These are phyloP conservation scores for Muricea muricata DNA, from an alignment of 92 coral and sea anemone species.

Conservation along the genomic window DNA sequence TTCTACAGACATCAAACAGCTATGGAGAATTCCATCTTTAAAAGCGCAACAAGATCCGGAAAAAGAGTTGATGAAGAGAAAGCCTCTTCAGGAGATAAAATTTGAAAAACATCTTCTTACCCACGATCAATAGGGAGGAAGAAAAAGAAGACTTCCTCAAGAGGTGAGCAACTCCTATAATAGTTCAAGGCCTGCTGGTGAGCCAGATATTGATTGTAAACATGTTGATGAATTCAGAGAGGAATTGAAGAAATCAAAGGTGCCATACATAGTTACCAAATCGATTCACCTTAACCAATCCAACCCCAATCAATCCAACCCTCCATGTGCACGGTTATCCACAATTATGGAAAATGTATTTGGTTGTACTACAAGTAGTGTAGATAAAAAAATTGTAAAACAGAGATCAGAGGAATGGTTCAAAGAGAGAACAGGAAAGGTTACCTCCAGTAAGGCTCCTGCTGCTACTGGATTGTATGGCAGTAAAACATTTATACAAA, in stretches of 20 bases:
- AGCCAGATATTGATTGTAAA: slow-evolving; percentile 17
- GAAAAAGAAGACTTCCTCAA: slow-evolving; percentile 48
- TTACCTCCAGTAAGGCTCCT: slow-evolving; percentile 50
- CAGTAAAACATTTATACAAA: slow-evolving; percentile 31
- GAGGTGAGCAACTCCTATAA: slow-evolving; percentile 45
- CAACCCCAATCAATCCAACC: slow-evolving; percentile 6
- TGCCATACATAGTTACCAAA: slow-evolving; percentile 23
- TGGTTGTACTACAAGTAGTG: slow-evolving; percentile 19
- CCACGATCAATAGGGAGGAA: slow-evolving; percentile 42
- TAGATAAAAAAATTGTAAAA: not conserved
- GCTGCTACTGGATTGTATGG: slow-evolving; percentile 53
- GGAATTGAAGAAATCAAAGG: slow-evolving; percentile 45
- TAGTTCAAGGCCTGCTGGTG: slow-evolving; percentile 49
- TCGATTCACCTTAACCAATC: slow-evolving; percentile 25
- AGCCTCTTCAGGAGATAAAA: slow-evolving; percentile 54
- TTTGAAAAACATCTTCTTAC: slow-evolving; percentile 60
- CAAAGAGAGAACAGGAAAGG: slow-evolving; percentile 43
- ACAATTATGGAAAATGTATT: slow-evolving; percentile 19
- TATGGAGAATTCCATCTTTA: slow-evolving; percentile 59
- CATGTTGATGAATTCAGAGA: slow-evolving; percentile 25
- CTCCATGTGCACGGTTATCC: slow-evolving; percentile 14
- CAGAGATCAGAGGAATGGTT: slow-evolving; percentile 55
- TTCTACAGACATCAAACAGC: slow-evolving; percentile 40
- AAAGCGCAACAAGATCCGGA: slow-evolving; percentile 66
- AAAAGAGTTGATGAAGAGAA: slow-evolving; percentile 59